Conservation (phyloP, 1,140 invertebrate species). For the Temnothorax curvispinosus region DNA sequence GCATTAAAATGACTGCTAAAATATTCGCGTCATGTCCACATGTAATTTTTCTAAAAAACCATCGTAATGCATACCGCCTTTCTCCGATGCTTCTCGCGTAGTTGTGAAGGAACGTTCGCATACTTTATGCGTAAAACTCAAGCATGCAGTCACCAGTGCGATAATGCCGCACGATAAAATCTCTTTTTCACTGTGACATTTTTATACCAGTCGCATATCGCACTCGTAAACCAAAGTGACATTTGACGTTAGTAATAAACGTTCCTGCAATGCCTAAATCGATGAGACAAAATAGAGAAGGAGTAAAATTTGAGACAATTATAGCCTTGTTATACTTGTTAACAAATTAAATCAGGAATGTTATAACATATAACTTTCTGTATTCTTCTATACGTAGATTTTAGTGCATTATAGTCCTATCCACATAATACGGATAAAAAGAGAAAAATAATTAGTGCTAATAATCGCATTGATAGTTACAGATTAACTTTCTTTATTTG, state of each 20-base stretch:
- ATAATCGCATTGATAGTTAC: background rate
- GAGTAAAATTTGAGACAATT: background rate
- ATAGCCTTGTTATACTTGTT: background rate
- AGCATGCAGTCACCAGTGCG: background rate
- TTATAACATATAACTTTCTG: background rate
- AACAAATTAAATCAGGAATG: background rate
- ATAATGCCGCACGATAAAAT: conserved; percentile 32
- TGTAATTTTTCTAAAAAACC: background rate
- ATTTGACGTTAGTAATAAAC: background rate
- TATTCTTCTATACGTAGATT: background rate
- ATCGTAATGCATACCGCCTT: background rate
- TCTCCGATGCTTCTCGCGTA: background rate
- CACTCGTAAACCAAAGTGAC: conserved; percentile 39
- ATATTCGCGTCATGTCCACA: background rate
- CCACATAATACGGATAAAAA: background rate
- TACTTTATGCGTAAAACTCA: conserved; percentile 25
- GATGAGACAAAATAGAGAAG: background rate
- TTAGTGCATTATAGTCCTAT: background rate
- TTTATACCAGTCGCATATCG: conserved; percentile 18
- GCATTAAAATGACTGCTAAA: background rate
- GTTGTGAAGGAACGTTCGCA: conserved; percentile 15
- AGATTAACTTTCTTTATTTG: background rate
- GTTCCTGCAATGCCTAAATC: too few relatives aligned
- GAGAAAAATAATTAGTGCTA: background rate
- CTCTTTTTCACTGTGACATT: conserved; percentile 23